Conservation (phyloP, 1,140 invertebrate species). For the Nasonia longicornis region DNA sequence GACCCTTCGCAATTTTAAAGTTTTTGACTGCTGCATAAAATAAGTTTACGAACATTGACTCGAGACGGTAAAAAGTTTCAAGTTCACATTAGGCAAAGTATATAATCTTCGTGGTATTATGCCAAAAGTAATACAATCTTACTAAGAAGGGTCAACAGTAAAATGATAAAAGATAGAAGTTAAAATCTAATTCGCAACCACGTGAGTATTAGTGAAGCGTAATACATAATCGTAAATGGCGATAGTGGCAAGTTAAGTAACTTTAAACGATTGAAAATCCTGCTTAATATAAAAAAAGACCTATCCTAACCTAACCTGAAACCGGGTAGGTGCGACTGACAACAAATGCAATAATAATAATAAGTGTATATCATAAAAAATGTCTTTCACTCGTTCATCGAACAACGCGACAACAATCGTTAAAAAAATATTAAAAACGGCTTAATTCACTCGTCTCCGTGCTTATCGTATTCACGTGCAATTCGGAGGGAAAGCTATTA, state of each 20-base stretch:
- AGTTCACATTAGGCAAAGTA: background rate
- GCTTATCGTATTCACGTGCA: conserved; percentile 20
- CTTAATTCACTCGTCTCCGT: conserved; percentile 27
- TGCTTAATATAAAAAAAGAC: conserved; percentile 42
- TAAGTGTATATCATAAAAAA: conserved; percentile 5
- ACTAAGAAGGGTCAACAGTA: conserved; percentile 14
- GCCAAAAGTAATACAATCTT: background rate
- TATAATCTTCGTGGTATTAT: background rate
- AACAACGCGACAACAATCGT: conserved; percentile 47
- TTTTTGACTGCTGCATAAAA: background rate
- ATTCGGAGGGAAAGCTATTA: conserved; percentile 29
- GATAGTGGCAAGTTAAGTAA: conserved; percentile 47
- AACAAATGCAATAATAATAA: conserved; percentile 48
- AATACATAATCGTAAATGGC: conserved; percentile 50
- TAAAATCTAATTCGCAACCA: conserved; percentile 55
- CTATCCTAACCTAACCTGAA: conserved; percentile 46
- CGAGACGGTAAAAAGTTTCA: background rate
- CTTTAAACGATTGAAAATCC: conserved; percentile 38
- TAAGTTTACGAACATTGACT: background rate
- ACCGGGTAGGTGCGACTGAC: conserved; percentile 45
- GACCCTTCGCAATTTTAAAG: conserved; percentile 37
- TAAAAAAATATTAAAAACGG: conserved; percentile 54
- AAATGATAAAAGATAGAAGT: conserved; percentile 41
- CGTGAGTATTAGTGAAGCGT: conserved; percentile 60
- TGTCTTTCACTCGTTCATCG: conserved; percentile 18